Evolutionary conservation across 2,888 invertebrate genomes (phyloP).

Genomic region (Synanthedon tipuliformis): DNA sequence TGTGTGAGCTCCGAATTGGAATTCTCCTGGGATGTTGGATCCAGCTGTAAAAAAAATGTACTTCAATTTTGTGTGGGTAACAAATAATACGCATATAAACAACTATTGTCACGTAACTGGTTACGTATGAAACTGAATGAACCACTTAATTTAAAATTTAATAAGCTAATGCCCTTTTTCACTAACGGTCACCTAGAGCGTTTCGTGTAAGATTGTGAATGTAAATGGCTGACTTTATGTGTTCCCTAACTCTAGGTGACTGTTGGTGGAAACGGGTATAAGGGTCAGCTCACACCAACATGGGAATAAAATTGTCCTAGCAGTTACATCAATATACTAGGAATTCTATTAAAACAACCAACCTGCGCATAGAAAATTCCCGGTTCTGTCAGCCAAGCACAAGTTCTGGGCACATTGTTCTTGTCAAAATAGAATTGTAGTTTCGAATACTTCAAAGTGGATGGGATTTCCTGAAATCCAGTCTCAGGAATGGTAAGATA

Average conservation of each 20-base stretch:
- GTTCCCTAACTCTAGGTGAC: no score
- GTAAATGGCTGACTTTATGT: no score
- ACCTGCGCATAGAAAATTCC: conserved; percentile 87
- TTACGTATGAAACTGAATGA: no score
- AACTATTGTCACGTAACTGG: no score
- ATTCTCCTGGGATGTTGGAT: conserved; percentile 58
- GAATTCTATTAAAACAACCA: conserved; percentile 11
- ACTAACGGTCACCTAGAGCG: no score
- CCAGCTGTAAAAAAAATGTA: conserved; percentile 35
- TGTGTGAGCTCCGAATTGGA: conserved; percentile 60
- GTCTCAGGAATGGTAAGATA: conserved; percentile 80
- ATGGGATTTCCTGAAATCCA: conserved; percentile 79
- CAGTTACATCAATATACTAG: not conserved
- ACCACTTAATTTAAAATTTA: no score
- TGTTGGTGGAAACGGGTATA: no score
- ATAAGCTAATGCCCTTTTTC: no score
- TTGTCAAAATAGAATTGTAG: conserved; percentile 81
- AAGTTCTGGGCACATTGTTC: conserved; percentile 77
- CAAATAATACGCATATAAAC: no score
- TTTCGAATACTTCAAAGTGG: conserved; percentile 79
- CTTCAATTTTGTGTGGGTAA: no score
- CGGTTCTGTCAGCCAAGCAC: conserved; percentile 89
- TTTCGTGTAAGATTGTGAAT: no score
- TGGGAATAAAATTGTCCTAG: not conserved
- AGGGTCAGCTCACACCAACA: no score